phyloP scores from a whole-genome alignment of 2,797 vertebrate genomes.

The Rhinella marina region DNA sequence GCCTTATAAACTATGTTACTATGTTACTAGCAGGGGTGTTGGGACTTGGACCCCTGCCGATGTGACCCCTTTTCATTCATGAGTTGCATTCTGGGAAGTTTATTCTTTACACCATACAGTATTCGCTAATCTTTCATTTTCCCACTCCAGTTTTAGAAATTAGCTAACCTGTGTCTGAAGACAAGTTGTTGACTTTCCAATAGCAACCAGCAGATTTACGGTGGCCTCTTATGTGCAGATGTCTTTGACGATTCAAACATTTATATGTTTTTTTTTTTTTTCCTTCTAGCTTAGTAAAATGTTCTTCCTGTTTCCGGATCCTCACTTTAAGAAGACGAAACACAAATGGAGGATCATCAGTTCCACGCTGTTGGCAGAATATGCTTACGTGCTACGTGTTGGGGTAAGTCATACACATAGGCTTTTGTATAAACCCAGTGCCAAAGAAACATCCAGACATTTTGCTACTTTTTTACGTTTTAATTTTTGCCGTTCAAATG shows the following conservation, averaged over 20 bases:
- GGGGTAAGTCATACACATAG: conserved; percentile 76
- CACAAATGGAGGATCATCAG: conserved; percentile 97
- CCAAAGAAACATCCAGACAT: neutral
- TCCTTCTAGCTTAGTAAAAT: conserved; percentile 86
- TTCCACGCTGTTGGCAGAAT: conserved; percentile 87
- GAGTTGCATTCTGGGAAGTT: no score
- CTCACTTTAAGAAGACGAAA: conserved; percentile 94
- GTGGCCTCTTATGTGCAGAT: neutral
- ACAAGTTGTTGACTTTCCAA: neutral
- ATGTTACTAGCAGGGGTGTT: no score
- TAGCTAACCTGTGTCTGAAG: neutral
- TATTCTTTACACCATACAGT: no score
- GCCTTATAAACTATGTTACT: no score
- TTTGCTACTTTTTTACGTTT: no score
- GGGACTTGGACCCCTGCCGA: no score
- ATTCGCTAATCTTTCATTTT: no score
- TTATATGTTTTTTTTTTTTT: neutral
- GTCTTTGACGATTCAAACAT: neutral
- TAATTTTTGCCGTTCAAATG: no score
- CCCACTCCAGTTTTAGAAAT: neutral
- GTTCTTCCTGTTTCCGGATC: conserved; percentile 95
- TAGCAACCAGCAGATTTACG: neutral
- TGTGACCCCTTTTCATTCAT: no score
- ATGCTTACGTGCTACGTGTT: conserved; percentile 84
- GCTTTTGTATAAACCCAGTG: neutral